These are phyloP conservation scores for Eustalomyia histrio DNA, from an alignment of 2,888 invertebrate genomes.

Conservation along the genomic window DNA sequence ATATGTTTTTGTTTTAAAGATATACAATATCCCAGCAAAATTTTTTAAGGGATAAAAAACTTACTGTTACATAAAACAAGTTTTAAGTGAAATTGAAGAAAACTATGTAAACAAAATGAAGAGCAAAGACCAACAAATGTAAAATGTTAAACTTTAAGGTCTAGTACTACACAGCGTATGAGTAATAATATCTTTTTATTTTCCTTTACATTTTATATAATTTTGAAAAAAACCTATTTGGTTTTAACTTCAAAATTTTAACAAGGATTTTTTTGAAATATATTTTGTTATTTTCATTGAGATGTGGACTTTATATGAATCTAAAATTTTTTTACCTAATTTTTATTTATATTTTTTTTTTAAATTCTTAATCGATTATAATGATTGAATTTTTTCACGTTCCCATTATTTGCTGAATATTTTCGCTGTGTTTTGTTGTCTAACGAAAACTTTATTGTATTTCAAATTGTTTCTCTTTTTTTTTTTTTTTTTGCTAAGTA, in stretches of 20 bases:
- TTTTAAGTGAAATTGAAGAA: too few species aligned
- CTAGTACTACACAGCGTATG: too few species aligned
- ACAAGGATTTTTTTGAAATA: not conserved
- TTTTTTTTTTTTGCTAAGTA: constrained; percentile 58
- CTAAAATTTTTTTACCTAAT: too few species aligned
- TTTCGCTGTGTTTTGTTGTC: constrained; percentile 32
- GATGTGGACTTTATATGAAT: too few species aligned
- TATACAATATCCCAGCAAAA: constrained; percentile 10
- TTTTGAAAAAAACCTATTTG: too few species aligned
- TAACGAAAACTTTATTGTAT: constrained; percentile 20
- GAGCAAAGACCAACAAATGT: too few species aligned
- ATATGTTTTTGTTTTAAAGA: constrained; percentile 3
- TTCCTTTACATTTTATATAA: too few species aligned
- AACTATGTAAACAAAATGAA: too few species aligned
- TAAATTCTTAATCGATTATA: not conserved
- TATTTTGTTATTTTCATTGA: not conserved
- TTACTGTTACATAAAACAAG: too few species aligned
- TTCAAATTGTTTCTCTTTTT: constrained; percentile 12
- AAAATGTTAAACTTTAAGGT: too few species aligned
- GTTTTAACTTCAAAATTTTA: not conserved
- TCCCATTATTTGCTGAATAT: not conserved
- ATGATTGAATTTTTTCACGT: not conserved
- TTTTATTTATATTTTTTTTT: too few species aligned
- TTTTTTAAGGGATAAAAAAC: not conserved
- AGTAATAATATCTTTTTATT: too few species aligned